A percentile compares a stretch with the other conserved stretches of the same genome.
These are phyloP conservation scores for Thinocorus orbignyianus DNA, from an alignment of 2,113 vertebrate genomes.

Conservation along the genomic window DNA sequence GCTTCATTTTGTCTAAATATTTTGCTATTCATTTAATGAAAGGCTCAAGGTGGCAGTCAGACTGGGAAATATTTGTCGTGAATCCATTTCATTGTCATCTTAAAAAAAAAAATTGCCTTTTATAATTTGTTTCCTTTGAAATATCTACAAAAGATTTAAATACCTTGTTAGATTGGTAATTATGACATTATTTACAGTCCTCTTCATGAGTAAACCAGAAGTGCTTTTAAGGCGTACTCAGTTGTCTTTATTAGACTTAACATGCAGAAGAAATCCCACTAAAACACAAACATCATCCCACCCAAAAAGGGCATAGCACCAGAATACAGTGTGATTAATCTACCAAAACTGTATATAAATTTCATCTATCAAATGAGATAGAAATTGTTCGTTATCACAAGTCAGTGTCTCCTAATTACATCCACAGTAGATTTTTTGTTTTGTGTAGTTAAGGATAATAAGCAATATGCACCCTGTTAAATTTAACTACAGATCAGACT, in stretches of 20 bases:
- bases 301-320: not conserved
- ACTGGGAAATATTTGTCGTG: not conserved
- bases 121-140: not conserved
- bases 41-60: not conserved
- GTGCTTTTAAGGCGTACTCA: not conserved
- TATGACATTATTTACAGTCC: not conserved
- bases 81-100: not conserved
- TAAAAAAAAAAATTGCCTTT: not conserved
- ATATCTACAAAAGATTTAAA: not conserved
- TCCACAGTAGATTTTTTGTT: not conserved
- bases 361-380: not conserved
- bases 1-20: not conserved
- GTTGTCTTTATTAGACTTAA: not conserved
- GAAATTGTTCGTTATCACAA: not conserved
- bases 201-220: not conserved
- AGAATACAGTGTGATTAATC: not conserved
- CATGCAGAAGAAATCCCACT: not conserved
- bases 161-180: not conserved
- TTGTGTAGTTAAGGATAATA: not conserved
- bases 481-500: not conserved
- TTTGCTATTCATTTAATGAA: not conserved
- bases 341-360: not conserved
- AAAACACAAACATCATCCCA: not conserved
- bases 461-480: not conserved
- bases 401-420: not conserved